Base-by-base conservation (phyloP, 1,140 invertebrate genomes). In the Plectrocnemia conspersa region DNA sequence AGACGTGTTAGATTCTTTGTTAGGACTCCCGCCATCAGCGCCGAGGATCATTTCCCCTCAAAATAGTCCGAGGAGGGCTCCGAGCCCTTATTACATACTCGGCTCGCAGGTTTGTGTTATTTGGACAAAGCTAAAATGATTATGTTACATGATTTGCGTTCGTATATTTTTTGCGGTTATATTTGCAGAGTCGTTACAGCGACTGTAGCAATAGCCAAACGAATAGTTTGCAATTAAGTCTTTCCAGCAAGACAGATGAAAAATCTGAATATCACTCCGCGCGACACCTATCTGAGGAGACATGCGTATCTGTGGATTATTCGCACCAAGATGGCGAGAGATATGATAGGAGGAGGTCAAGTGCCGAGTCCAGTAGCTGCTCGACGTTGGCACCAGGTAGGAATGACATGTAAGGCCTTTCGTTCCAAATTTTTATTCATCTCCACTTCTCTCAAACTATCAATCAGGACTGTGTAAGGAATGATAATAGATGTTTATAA, bases 1-100 rank as follows among this genome's bases (percentile, higher is more conserved):
- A 77, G 92, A 96, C 77, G 91, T 94, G 47, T 78, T 95, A 68
- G 90, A 93, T 72, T 90, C 89, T 49, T 81, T 95, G 59, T 80
- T 93, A 66, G 90, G 89, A 62, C 80, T 93, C 62, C 84, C 87
- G 40, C 81, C 85, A 59, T 79, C 82, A 65, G 79, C 83, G 52
- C 78, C 82, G 57, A 79, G 81, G 65, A 80, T 82, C 60, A 79
- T 81, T 50, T 73, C 74, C 41, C 75, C 74, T 52, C 74, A 75
- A 58, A 72, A 71, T 42, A 84, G 82, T 67, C 83, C 82, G 55
- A 76, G 78, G 64, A 78, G 82, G 65, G 78, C 78, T 59, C 73
- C 78, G 53, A 79, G 78, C 70, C 79, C 81, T 66, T 77, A 78
- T 71, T 80, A 74, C 72, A 71, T 76, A 64, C 77, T 77, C 70